These are phyloP conservation scores for Myotis yumanensis DNA, from an alignment of 2,113 vertebrate genomes.

Conservation along the genomic window DNA sequence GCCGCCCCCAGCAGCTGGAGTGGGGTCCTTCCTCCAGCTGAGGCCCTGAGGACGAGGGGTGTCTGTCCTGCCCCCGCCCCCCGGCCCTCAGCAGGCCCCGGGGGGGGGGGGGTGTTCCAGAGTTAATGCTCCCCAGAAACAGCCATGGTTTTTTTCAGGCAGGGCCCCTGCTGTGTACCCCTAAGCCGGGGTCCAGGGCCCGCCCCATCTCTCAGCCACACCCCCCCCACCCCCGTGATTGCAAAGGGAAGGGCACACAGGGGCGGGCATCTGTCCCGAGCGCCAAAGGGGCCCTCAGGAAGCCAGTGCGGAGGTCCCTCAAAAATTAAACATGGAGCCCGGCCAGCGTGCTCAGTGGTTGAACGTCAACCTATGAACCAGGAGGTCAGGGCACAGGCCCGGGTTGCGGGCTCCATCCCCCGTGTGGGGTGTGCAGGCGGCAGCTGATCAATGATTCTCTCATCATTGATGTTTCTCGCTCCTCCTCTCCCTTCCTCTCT, in stretches of 20 bases:
- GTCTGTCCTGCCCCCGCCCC: background rate
- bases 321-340: background rate
- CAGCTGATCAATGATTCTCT: no score
- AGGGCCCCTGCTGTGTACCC: background rate
- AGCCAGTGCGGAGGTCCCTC: background rate
- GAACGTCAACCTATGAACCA: no score
- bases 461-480: no score
- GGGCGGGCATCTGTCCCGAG: accelerated
- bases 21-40: background rate
- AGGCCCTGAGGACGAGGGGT: background rate
- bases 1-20: background rate
- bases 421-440: no score
- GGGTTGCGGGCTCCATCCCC: no score
- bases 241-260: background rate
- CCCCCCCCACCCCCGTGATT: background rate
- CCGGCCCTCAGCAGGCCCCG: background rate
- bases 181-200: background rate
- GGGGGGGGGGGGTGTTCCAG: background rate
- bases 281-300: background rate
- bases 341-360: no score
- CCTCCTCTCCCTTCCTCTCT: no score
- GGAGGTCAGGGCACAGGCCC: no score
- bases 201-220: no score
- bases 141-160: background rate
- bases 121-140: no score